Conservation (phyloP, 1,140 invertebrate species). For the Calliphora vicina region DNA sequence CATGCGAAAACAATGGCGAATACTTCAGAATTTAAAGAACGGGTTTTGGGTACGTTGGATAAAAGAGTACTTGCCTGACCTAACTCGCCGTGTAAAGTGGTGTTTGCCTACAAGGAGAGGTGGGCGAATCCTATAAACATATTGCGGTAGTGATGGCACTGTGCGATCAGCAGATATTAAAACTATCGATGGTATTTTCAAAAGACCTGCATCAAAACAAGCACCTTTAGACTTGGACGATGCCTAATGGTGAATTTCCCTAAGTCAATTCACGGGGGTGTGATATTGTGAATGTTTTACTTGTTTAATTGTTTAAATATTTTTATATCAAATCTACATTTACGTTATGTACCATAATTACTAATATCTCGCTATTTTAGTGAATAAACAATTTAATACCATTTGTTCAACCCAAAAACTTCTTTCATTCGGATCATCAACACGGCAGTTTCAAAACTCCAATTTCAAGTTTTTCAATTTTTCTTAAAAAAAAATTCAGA, state of each 20-base stretch:
- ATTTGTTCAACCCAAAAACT: too few relatives aligned
- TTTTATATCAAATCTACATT: too few relatives aligned
- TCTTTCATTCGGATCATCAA: too few relatives aligned
- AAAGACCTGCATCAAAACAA: constrained; percentile 17
- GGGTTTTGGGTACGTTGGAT: constrained; percentile 41
- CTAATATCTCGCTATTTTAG: too few relatives aligned
- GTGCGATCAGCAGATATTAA: constrained; percentile 16
- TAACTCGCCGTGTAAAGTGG: constrained; percentile 40
- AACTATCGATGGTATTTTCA: background rate
- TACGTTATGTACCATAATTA: too few relatives aligned
- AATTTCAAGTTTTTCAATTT: too few relatives aligned
- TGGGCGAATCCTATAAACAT: background rate
- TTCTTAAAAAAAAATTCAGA: too few relatives aligned
- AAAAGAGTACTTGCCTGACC: constrained; percentile 34
- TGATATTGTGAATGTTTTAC: background rate
- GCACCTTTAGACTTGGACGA: constrained; percentile 3
- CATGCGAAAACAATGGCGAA: constrained; percentile 39
- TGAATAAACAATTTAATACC: too few relatives aligned
- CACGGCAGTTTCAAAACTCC: too few relatives aligned
- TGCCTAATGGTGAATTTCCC: background rate
- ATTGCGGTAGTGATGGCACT: constrained; percentile 4
- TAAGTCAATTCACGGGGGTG: constrained; percentile 33
- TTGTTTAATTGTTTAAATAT: background rate
- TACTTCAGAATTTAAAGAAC: constrained; percentile 34
- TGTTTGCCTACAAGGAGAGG: background rate